phyloP scores from a whole-genome alignment of 2,797 vertebrate species.

The Microhierax caerulescens region DNA sequence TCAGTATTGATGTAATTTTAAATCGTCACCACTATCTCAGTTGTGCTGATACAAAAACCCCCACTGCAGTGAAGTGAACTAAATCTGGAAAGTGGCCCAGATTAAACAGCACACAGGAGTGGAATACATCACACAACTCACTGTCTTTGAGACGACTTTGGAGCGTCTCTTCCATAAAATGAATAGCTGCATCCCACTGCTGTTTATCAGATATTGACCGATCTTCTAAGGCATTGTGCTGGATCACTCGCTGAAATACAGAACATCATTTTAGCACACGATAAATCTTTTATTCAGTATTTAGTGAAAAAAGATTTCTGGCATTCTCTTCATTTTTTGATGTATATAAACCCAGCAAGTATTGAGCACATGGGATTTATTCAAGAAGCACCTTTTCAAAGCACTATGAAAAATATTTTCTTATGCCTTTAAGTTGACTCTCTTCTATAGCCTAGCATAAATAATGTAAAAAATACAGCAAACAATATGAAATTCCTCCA shows the following conservation, averaged over 20 bases:
- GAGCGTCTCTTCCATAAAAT: conserved; percentile 98
- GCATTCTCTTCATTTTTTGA: neutral
- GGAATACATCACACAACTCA: conserved; percentile 69
- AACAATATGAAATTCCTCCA: neutral
- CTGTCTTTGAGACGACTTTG: conserved; percentile 94
- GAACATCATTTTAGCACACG: neutral
- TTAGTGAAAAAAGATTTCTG: neutral
- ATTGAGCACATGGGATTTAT: neutral
- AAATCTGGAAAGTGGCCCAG: neutral
- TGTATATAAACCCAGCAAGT: neutral
- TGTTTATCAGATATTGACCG: conserved; percentile 97
- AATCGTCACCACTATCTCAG: neutral
- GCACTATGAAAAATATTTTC: neutral
- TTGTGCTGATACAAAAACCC: neutral
- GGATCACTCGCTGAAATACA: conserved; percentile 89
- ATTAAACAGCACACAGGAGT: neutral
- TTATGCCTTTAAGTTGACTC: neutral
- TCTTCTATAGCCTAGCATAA: neutral
- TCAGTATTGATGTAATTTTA: neutral
- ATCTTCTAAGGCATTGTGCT: conserved; percentile 97
- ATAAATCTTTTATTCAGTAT: neutral
- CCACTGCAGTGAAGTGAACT: neutral
- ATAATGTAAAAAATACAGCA: neutral
- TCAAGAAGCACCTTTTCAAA: neutral
- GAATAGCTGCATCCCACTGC: conserved; percentile 97